Base-by-base conservation (phyloP, 1,140 invertebrate species). In the Vanessa atalanta region DNA sequence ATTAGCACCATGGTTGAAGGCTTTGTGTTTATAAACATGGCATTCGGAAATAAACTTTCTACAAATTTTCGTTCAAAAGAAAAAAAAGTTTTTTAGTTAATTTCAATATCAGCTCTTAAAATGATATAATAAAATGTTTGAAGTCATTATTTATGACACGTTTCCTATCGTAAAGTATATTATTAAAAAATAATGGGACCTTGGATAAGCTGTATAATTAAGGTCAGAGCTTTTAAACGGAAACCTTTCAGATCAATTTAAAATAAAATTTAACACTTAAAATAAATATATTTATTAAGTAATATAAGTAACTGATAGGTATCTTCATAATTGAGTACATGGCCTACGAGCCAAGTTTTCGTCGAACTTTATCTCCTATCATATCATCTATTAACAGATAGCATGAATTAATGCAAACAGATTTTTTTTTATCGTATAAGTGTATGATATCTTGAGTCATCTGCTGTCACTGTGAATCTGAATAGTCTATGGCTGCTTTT, bases 191-290 rank as follows among this genome's bases (percentile, higher is more conserved):
- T 72, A 60, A 66, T 66, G 47, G 53, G n/a, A 48, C 63, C 64
- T 72, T 72, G 70, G 48, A 11, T 72, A 13, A 65, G 23, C 48
- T 63, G 63, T 65, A 64, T 72, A 57, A 66, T 64, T 66, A 57
- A 66, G 70, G 70, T 66, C 43, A 60, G 3, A 9, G 20, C 37
- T 48, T 51, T 63, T 12, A 20, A 51, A 57, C 51, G 31, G 1
- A 55, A 65, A 48, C 37, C n/a, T 47, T 61, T 61, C n/a, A 60
- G 67, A 60, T 60, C 48, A 60, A 69, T 26, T 57, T 57, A 23
- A 57, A 55, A 55, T 15, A 55, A 16, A 57, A 57, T n/a, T 43
- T 3, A 23, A 1, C 20, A 12, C 2, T 23, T 12, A 57, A 16
- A 23, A 57, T 23, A 11, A 57, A 57, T 57, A 57, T 57, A 23